A percentile compares a stretch with the other conserved stretches of the same genome.
phyloP scores from a whole-genome alignment of 2,888 invertebrate species.

The Amblyteles armatorius region DNA sequence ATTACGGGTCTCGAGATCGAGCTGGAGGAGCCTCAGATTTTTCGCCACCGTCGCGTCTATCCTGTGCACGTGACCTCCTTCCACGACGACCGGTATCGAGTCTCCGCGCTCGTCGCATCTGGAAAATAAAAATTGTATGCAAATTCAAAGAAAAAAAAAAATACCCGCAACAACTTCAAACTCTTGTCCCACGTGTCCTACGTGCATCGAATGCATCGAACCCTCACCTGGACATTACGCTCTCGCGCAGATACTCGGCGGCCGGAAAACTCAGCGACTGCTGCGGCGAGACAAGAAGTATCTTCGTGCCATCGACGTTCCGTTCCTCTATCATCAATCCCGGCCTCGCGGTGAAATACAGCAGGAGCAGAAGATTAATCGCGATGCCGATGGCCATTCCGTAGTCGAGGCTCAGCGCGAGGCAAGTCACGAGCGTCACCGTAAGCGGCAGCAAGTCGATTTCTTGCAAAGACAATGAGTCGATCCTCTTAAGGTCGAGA shows the following conservation, averaged over 20 bases:
- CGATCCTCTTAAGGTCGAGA: neutral
- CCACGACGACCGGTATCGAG: slow-evolving; percentile 86
- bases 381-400: slow-evolving; percentile 88
- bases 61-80: slow-evolving; percentile 88
- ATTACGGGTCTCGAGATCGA: slow-evolving; percentile 78
- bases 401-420: slow-evolving; percentile 89
- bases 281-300: slow-evolving; percentile 79
- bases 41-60: slow-evolving; percentile 90
- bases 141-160: neutral
- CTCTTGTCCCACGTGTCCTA: neutral
- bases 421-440: slow-evolving; percentile 89
- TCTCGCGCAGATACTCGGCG: slow-evolving; percentile 86
- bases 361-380: slow-evolving; percentile 88
- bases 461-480: slow-evolving; percentile 85
- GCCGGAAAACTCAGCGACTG: slow-evolving; percentile 86
- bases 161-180: slow-evolving; percentile 1
- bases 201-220: neutral
- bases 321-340: slow-evolving; percentile 87
- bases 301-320: slow-evolving; percentile 84
- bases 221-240: slow-evolving; percentile 80
- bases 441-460: slow-evolving; percentile 89
- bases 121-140: slow-evolving; percentile 15
- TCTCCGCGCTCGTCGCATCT: slow-evolving; percentile 81
- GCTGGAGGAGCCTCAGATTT: slow-evolving; percentile 80
- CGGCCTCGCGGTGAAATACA: slow-evolving; percentile 89